Conservation (phyloP, 2,113 vertebrate genomes). For the Oncorhynchus nerka region DNA sequence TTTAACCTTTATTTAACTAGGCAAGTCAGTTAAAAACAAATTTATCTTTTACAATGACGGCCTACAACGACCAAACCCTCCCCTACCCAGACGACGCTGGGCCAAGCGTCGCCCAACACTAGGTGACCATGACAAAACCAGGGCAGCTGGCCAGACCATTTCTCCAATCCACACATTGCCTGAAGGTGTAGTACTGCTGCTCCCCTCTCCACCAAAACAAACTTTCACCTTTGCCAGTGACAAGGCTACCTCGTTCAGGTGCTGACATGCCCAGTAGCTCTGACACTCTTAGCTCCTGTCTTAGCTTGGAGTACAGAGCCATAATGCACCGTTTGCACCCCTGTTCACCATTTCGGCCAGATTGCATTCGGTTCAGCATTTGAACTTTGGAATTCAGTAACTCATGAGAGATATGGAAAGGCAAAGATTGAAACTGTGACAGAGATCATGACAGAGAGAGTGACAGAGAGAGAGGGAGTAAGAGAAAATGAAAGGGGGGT, state of each 20-base stretch:
- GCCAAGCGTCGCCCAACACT: too few species aligned
- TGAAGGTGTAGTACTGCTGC: not conserved
- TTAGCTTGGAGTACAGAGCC: not conserved
- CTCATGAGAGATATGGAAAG: not conserved
- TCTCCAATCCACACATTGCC: not conserved
- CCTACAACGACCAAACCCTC: too few species aligned
- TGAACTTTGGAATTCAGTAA: not conserved
- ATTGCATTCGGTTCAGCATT: not conserved
- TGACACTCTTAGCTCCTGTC: not conserved
- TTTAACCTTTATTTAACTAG: too few species aligned
- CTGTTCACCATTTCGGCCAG: not conserved
- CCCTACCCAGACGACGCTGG: too few species aligned
- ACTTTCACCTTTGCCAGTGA: not conserved
- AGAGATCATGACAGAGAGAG: slow-evolving; percentile 5
- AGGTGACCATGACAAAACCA: not conserved
- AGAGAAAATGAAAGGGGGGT: not conserved
- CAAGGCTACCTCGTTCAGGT: not conserved
- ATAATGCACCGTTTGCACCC: not conserved
- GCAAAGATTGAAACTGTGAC: not conserved
- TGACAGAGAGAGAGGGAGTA: slow-evolving; percentile 8
- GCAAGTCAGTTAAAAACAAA: too few species aligned
- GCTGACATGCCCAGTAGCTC: not conserved
- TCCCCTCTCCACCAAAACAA: not conserved
- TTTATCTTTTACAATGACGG: too few species aligned
- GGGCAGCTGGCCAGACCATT: not conserved